Conservation (phyloP, 2,113 vertebrate genomes). For the Calidris pygmaea region DNA sequence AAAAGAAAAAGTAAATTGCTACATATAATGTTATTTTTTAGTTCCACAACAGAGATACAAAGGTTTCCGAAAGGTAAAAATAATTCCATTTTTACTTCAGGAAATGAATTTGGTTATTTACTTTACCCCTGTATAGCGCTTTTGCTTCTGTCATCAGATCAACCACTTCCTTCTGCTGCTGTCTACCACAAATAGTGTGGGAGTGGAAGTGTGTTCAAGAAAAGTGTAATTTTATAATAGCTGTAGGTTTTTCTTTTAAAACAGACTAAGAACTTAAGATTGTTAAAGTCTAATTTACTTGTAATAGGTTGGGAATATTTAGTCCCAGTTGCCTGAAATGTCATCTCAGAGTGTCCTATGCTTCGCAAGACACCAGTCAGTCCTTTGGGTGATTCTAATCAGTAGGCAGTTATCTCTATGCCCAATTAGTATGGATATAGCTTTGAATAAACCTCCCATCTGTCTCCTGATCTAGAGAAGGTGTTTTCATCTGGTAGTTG, state of each 20-base stretch:
- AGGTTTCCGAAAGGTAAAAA: background rate
- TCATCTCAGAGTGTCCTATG: background rate
- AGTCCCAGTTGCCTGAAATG: background rate
- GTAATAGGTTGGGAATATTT: background rate
- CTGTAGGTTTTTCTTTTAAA: background rate
- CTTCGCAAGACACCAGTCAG: background rate
- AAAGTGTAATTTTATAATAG: background rate
- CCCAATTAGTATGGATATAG: rapidly evolving
- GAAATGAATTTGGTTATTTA: background rate
- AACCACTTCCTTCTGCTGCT: background rate
- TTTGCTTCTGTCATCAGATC: background rate
- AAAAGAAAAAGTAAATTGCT: background rate
- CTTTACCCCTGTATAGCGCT: background rate
- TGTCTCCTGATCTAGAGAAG: background rate
- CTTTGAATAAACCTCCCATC: background rate
- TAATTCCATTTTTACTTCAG: background rate
- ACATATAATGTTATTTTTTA: background rate
- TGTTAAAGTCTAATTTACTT: background rate
- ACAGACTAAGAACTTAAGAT: background rate
- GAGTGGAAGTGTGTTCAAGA: background rate
- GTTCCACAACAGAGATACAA: background rate
- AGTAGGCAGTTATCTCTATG: background rate
- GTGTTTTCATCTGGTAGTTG: background rate
- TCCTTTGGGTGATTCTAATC: background rate
- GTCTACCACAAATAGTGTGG: background rate